phyloP scores from a whole-genome alignment of 2,888 invertebrate species.

The Cataglyphis albicans region DNA sequence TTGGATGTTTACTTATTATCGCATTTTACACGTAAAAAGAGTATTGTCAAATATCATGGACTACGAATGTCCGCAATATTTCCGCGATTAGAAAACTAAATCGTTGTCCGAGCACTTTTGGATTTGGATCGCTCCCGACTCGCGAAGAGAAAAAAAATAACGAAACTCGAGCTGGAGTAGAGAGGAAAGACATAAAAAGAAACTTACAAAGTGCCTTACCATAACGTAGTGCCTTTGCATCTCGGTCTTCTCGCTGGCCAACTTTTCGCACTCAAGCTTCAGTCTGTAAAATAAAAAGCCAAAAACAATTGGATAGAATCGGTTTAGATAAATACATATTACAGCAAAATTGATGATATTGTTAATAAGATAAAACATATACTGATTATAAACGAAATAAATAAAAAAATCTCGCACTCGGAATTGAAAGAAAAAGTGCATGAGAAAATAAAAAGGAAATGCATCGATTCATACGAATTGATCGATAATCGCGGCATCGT shows the following conservation, averaged over 20 bases:
- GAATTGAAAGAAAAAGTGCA: background rate
- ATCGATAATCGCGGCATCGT: slow-evolving; percentile 19
- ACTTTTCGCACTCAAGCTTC: slow-evolving; percentile 98
- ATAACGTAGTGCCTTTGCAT: slow-evolving; percentile 99
- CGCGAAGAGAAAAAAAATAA: slow-evolving; percentile 31
- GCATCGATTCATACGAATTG: slow-evolving; percentile 16
- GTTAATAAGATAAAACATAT: background rate
- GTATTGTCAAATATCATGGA: slow-evolving; percentile 1
- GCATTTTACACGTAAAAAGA: slow-evolving; percentile 14
- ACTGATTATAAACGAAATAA: background rate
- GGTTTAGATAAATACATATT: background rate
- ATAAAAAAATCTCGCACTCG: background rate
- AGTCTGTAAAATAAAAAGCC: slow-evolving; percentile 89
- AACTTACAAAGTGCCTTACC: slow-evolving; percentile 89
- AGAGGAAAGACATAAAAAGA: slow-evolving; percentile 55
- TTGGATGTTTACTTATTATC: background rate
- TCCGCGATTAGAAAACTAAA: slow-evolving; percentile 23
- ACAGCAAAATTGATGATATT: slow-evolving; percentile 23
- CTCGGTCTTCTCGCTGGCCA: slow-evolving; percentile 98
- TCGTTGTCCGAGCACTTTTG: slow-evolving; percentile 27
- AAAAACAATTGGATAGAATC: slow-evolving; percentile 56
- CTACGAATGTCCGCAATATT: slow-evolving; percentile 19
- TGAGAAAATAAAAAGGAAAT: background rate
- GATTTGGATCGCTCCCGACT: slow-evolving; percentile 26
- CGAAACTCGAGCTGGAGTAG: slow-evolving; percentile 48